Conservation (phyloP, 1,140 invertebrate genomes). For the Nomia melanderi region DNA sequence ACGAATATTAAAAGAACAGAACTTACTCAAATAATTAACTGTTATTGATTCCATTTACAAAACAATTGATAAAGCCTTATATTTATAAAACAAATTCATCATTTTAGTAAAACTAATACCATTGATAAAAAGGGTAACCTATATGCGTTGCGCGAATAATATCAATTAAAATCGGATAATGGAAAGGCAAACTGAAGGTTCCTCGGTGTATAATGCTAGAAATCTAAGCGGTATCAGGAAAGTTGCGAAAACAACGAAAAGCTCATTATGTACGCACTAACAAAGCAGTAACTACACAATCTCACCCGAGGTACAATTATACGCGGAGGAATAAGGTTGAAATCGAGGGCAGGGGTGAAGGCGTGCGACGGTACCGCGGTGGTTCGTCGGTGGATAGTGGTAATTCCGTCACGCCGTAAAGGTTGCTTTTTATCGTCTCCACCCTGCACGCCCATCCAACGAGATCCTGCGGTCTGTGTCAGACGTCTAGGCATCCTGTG, state of each 20-base stretch:
- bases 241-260: not conserved
- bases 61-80: too few relatives aligned
- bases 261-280: constrained; percentile 35
- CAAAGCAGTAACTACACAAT: constrained; percentile 59
- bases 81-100: too few relatives aligned
- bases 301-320: constrained; percentile 62
- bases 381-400: constrained; percentile 66
- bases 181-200: not conserved
- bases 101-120: too few relatives aligned
- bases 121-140: too few relatives aligned
- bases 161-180: not conserved
- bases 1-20: too few relatives aligned
- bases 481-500: constrained; percentile 43
- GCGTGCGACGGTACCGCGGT: constrained; percentile 22
- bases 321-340: constrained; percentile 59
- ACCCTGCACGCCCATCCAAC: constrained; percentile 51
- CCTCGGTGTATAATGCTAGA: not conserved
- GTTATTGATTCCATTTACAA: too few relatives aligned
- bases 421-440: constrained; percentile 72
- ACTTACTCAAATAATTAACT: too few relatives aligned
- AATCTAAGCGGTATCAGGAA: not conserved
- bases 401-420: constrained; percentile 75
- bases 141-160: too few relatives aligned
- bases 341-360: constrained; percentile 34
- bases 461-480: constrained; percentile 45